Base-by-base conservation (phyloP, 2,888 invertebrate genomes). In the Ennomos fuscantarius region DNA sequence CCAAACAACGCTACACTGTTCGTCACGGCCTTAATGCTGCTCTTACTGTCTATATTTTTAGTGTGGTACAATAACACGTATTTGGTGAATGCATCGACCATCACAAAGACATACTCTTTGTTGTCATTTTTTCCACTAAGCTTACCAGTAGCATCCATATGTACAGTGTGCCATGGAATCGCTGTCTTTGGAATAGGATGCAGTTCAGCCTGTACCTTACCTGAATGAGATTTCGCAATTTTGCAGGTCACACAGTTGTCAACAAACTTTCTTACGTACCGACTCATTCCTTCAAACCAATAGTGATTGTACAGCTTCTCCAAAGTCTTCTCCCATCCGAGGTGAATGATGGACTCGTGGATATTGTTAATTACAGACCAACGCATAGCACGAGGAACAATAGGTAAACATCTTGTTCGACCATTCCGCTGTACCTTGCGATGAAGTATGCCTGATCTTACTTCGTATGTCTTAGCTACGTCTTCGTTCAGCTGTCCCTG, bases 231-330 rank as follows among this genome's bases (percentile, higher is more conserved):
- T 54, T 81, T 81, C 0, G 78, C 64, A 2, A 73, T 32, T 60
- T 65, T 71, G 52, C 79, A 80, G 0, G 73, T 78, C 8, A 79
- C 54, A 50, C 79, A 81, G 15, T 66, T 70, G 0, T 77, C 74
- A 0, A 76, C 69, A 48, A 79, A 81, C 50, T 74, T 76, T 37
- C 71, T 50, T 0, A 80, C 76, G 36, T 63, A 74, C 32, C 65
- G 68, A 0, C 68, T 8, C 74, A 79, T 78, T 1, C 62, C 40
- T 0, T 55, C 55, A 44, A 79, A 80, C 78, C 78, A 80, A 36
- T 75, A 78, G 11, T 61, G 48, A 3, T 76, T 60, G 32, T 72
- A 74, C 0, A 68, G n/a, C 48, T 75, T 70, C 11, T 70, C 65
- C 1, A 69, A 39, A 0, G 73, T 69, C 37, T 74, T 74, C 0